These are phyloP conservation scores for Cygnus buccinator DNA, from an alignment of 2,113 vertebrate species.

Conservation along the genomic window DNA sequence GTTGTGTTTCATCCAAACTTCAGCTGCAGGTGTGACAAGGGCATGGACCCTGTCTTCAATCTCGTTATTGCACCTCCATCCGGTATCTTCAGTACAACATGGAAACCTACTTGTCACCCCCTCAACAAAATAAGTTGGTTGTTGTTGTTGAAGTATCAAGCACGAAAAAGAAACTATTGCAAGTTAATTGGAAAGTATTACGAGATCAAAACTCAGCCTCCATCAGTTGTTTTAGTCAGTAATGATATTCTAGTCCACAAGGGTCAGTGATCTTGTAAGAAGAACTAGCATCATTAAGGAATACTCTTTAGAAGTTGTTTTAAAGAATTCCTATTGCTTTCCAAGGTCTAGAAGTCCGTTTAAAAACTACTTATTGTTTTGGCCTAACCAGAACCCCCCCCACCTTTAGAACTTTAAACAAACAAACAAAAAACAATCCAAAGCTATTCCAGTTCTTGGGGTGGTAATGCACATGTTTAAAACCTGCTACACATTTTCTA, in stretches of 20 bases:
- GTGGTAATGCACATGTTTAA: background rate
- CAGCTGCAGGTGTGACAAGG: background rate
- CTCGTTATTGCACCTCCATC: background rate
- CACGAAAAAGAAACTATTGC: background rate
- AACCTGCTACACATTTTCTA: background rate
- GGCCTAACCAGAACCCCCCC: background rate
- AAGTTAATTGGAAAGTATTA: background rate
- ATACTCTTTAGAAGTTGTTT: background rate
- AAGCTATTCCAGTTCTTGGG: background rate
- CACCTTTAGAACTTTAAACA: background rate
- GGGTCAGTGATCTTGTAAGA: background rate
- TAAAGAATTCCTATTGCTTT: background rate
- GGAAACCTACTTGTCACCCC: slow-evolving; percentile 29
- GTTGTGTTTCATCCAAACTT: background rate
- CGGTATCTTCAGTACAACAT: background rate
- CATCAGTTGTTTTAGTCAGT: background rate
- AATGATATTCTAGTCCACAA: background rate
- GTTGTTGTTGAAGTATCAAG: background rate
- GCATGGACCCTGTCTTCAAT: background rate
- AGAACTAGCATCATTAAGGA: background rate
- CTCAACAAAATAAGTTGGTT: background rate
- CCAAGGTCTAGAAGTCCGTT: background rate
- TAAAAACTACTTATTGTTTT: background rate
- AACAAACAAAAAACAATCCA: background rate
- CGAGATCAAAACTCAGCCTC: background rate